Conservation (phyloP, 2,888 invertebrate species). For the Idaea dimidiata region DNA sequence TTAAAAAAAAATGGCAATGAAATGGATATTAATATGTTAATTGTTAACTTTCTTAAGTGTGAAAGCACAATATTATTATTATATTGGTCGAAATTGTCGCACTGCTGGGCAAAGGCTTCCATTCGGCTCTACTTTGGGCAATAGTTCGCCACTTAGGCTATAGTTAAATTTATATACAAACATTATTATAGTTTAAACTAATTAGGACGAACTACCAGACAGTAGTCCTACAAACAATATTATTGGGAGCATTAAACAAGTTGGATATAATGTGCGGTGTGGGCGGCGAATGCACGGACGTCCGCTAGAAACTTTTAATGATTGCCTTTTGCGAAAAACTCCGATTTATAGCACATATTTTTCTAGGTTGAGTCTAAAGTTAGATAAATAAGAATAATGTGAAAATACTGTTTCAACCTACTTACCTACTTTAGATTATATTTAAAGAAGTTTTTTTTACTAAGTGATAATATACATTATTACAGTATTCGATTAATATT, state of each 20-base stretch:
- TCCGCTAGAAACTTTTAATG: conserved; percentile 27
- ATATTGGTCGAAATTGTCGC: too few species aligned
- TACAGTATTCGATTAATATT: too few species aligned
- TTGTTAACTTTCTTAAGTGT: too few species aligned
- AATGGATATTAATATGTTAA: too few species aligned
- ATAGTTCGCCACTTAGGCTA: too few species aligned
- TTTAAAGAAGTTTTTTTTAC: too few species aligned
- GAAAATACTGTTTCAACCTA: conserved; percentile 10
- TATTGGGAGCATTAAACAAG: not conserved
- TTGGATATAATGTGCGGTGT: conserved; percentile 14
- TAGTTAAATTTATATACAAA: too few species aligned
- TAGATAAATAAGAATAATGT: not conserved
- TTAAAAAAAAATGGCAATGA: too few species aligned
- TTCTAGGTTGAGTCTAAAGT: not conserved
- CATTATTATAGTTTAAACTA: not conserved
- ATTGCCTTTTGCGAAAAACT: conserved; percentile 19
- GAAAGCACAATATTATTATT: too few species aligned
- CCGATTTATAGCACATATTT: conserved; percentile 9
- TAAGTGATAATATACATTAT: too few species aligned
- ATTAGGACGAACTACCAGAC: not conserved
- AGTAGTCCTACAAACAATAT: not conserved
- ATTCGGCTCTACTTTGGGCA: too few species aligned
- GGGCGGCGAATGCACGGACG: conserved; percentile 19
- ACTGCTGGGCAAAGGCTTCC: too few species aligned
- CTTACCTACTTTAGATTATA: not conserved